These are phyloP conservation scores for Microctenopoma lineatum DNA, from an alignment of 2,797 vertebrate genomes.

Conservation along the genomic window DNA sequence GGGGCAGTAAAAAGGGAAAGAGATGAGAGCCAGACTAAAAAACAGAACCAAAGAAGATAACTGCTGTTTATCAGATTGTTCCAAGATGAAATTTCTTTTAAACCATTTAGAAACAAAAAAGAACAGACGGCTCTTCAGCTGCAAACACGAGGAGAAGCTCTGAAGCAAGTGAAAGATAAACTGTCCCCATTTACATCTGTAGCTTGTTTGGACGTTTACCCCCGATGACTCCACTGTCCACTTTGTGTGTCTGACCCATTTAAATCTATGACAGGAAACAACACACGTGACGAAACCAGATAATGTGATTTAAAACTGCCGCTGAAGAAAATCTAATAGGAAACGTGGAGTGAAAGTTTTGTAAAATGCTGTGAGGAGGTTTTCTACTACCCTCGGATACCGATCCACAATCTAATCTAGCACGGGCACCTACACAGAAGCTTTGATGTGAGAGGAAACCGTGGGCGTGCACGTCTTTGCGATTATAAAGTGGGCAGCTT, in stretches of 20 bases:
- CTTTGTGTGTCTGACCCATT: conserved; percentile 29
- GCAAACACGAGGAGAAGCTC: conserved; percentile 22
- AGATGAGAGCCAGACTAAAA: conserved; percentile 28
- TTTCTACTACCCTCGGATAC: conserved; percentile 16
- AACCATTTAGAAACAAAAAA: conserved; percentile 51
- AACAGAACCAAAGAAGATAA: conserved; percentile 40
- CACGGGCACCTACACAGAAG: conserved; percentile 26
- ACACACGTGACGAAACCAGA: conserved; percentile 10
- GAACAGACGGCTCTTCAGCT: conserved; percentile 25
- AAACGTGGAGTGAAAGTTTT: conserved; percentile 43
- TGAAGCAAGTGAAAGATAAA: conserved; percentile 35
- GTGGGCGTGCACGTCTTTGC: conserved; percentile 39
- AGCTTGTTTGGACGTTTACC: conserved; percentile 10
- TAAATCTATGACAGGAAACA: conserved; percentile 23
- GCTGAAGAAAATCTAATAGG: conserved; percentile 40
- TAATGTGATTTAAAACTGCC: conserved; percentile 50
- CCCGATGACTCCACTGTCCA: conserved; percentile 30
- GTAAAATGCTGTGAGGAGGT: conserved; percentile 31
- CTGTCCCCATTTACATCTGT: conserved; percentile 22
- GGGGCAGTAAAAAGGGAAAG: conserved; percentile 35
- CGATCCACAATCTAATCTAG: conserved; percentile 47
- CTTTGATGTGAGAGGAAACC: conserved; percentile 44
- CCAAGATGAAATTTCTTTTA: conserved; percentile 46
- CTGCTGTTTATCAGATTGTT: conserved; percentile 62
- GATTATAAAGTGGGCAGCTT: conserved; percentile 53